Evolutionary conservation across 2,888 invertebrate genomes (phyloP).

Genomic region (Aphidoletes aphidimyza): DNA sequence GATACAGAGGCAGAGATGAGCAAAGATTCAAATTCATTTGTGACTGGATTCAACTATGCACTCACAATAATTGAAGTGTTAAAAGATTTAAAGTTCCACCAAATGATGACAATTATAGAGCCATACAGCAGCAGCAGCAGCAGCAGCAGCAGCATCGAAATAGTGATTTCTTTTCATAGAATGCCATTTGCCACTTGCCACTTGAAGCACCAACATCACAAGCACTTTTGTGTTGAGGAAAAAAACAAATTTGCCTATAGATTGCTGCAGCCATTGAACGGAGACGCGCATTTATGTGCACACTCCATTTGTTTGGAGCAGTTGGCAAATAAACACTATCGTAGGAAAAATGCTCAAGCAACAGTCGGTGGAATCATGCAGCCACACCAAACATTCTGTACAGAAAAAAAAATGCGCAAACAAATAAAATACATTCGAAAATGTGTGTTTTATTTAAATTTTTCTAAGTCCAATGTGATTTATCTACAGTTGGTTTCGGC

Average conservation of each 20-base stretch:
- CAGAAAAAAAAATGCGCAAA: slow-evolving; percentile 33
- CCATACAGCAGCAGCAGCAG: not conserved
- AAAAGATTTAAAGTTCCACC: slow-evolving; percentile 43
- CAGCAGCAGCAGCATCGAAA: too few relatives aligned
- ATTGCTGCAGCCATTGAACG: not conserved
- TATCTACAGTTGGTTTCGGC: not conserved
- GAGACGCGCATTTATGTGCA: not conserved
- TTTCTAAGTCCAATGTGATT: slow-evolving; percentile 44
- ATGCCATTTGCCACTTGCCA: too few relatives aligned
- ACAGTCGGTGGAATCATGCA: not conserved
- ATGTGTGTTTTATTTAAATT: slow-evolving; percentile 49
- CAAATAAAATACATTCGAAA: slow-evolving; percentile 46
- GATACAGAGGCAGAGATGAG: too few relatives aligned
- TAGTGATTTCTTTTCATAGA: too few relatives aligned
- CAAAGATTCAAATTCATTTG: not conserved
- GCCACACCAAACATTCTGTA: not conserved
- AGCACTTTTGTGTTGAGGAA: too few relatives aligned
- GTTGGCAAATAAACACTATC: slow-evolving; percentile 32
- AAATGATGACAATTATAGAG: slow-evolving; percentile 9
- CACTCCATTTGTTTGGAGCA: slow-evolving; percentile 14
- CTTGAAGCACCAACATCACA: too few relatives aligned
- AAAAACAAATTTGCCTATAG: too few relatives aligned
- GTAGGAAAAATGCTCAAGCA: not conserved
- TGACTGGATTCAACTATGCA: not conserved
- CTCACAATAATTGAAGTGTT: slow-evolving; percentile 37